A percentile compares a stretch with the other conserved stretches of the same genome.
These are phyloP conservation scores for Anolis apletophallus DNA, from an alignment of 2,797 vertebrate species.

Conservation along the genomic window DNA sequence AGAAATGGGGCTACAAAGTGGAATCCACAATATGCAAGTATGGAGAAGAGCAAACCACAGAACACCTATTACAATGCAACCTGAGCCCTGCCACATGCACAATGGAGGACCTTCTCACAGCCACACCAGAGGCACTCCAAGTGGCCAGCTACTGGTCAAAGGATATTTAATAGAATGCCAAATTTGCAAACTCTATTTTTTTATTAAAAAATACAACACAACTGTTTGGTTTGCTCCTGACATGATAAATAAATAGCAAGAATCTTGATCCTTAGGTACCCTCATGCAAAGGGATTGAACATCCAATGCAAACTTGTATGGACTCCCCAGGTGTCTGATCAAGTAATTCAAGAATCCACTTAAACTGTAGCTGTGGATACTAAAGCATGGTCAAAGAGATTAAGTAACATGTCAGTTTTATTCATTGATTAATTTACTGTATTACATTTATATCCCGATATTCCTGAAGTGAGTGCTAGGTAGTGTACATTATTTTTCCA, in stretches of 20 bases:
- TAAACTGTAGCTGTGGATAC: background rate
- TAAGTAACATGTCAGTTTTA: background rate
- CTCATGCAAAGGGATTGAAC: background rate
- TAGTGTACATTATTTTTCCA: background rate
- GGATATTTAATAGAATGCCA: no score
- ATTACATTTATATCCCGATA: slow-evolving; percentile 1
- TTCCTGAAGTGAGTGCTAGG: background rate
- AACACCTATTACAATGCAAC: no score
- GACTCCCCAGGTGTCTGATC: background rate
- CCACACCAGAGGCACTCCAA: no score
- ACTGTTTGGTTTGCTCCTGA: no score
- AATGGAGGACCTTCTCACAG: no score
- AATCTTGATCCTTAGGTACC: background rate
- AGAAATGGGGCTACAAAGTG: no score
- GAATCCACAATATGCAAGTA: no score
- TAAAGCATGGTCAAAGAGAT: background rate
- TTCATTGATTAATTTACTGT: background rate
- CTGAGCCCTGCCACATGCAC: no score
- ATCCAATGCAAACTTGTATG: background rate
- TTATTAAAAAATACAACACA: no score
- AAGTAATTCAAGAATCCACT: background rate
- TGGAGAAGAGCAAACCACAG: no score
- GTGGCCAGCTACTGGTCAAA: no score
- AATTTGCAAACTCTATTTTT: no score
- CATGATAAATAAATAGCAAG: background rate